Conservation (phyloP, 2,113 vertebrate genomes). For the Choloepus hoffmanni region DNA sequence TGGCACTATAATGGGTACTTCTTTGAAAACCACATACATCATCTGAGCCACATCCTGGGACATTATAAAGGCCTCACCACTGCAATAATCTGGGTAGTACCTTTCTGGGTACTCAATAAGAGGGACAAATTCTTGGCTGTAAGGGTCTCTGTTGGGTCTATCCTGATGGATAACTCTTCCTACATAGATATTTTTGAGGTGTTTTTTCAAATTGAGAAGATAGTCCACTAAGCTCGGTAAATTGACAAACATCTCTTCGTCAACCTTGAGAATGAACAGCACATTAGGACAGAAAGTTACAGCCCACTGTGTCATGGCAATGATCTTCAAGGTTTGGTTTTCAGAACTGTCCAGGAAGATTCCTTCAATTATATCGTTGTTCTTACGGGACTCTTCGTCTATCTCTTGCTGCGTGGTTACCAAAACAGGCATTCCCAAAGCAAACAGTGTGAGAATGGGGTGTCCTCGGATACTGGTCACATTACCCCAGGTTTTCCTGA, state of each 20-base stretch:
- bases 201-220: slow-evolving; percentile 89
- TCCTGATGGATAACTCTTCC: slow-evolving; percentile 91
- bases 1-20: slow-evolving; percentile 79
- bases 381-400: slow-evolving; percentile 84
- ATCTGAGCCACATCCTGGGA: slow-evolving; percentile 94
- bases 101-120: slow-evolving; percentile 85
- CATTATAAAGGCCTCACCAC: slow-evolving; percentile 88
- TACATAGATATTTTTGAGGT: slow-evolving; percentile 91
- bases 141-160: slow-evolving; percentile 87
- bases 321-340: slow-evolving; percentile 87
- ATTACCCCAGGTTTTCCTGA: slow-evolving; percentile 94
- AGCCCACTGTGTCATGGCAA: slow-evolving; percentile 90
- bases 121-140: slow-evolving; percentile 87
- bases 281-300: slow-evolving; percentile 91
- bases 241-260: slow-evolving; percentile 91
- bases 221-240: slow-evolving; percentile 88
- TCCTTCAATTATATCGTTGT: slow-evolving; percentile 92
- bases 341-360: slow-evolving; percentile 84
- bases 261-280: slow-evolving; percentile 90
- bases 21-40: slow-evolving; percentile 88
- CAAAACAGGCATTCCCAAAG: slow-evolving; percentile 87
- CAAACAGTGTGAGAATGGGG: slow-evolving; percentile 87
- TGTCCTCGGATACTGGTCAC: slow-evolving; percentile 84
- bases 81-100: slow-evolving; percentile 93
- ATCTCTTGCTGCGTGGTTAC: slow-evolving; percentile 84